These are phyloP conservation scores for Gadopsis bispinosus DNA, from an alignment of 2,797 vertebrate genomes.

Conservation along the genomic window DNA sequence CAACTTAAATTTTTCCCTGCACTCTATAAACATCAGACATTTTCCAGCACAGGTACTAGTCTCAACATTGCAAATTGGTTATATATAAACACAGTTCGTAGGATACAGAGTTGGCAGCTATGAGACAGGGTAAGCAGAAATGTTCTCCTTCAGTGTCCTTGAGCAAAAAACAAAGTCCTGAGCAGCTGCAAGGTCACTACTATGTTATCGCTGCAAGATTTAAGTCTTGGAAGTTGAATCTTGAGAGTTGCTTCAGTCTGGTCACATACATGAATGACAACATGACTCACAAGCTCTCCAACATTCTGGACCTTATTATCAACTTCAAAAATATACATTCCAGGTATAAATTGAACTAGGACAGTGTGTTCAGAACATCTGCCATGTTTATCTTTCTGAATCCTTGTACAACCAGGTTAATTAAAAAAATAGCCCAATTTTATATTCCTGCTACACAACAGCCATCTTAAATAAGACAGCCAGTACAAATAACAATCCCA, in stretches of 20 bases:
- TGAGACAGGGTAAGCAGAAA: neutral
- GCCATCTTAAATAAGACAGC: neutral
- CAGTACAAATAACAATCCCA: neutral
- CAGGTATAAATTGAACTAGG: neutral
- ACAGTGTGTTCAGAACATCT: neutral
- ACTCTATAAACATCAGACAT: neutral
- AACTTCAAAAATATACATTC: neutral
- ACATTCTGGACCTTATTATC: neutral
- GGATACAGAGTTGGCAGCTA: neutral
- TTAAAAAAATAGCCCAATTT: neutral
- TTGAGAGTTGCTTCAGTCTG: constrained; percentile 1
- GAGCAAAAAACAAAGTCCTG: neutral
- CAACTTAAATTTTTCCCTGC: neutral
- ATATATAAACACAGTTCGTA: neutral
- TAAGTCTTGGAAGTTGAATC: neutral
- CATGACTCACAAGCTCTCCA: neutral
- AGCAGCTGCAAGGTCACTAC: neutral
- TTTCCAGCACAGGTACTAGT: neutral
- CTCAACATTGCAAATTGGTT: neutral
- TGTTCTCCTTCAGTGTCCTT: neutral
- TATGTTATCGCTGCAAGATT: neutral
- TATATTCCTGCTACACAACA: constrained; percentile 4
- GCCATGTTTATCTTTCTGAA: too few species aligned
- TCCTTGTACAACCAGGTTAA: neutral
- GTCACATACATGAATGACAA: neutral